Conservation (phyloP, 2,113 vertebrate species). For the Mohoua ochrocephala region DNA sequence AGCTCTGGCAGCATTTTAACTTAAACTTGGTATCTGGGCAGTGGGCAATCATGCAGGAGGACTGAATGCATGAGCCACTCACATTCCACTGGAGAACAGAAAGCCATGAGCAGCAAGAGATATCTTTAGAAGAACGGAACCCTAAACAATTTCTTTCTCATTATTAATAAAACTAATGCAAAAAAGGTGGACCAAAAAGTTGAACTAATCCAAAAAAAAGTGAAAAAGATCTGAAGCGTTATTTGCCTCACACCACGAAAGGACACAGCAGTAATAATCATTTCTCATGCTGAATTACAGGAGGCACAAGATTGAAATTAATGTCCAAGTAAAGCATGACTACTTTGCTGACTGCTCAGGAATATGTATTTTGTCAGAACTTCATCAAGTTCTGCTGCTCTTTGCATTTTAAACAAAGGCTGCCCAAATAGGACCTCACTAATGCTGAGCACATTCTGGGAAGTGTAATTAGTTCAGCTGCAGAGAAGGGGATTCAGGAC, state of each 20-base stretch:
- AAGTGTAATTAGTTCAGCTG: not conserved
- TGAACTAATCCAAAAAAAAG: not conserved
- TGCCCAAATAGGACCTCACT: too few species aligned
- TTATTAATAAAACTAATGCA: not conserved
- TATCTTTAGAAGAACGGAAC: not conserved
- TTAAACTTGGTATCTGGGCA: not conserved
- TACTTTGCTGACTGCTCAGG: not conserved
- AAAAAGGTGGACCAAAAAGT: not conserved
- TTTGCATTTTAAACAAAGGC: not conserved
- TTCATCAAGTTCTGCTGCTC: not conserved
- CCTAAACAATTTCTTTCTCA: not conserved
- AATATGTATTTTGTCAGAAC: not conserved
- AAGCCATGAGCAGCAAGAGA: not conserved
- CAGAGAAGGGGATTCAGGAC: not conserved
- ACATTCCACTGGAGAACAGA: not conserved
- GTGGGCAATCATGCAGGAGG: not conserved
- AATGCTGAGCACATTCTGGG: not conserved
- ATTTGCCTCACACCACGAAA: not conserved
- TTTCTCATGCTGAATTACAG: not conserved
- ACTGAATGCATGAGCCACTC: not conserved
- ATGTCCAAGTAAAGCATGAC: not conserved
- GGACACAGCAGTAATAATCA: not conserved
- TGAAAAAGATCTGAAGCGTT: not conserved
- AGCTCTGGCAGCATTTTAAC: not conserved
- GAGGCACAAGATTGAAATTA: not conserved